phyloP scores from a whole-genome alignment of 2,797 vertebrate species.

The Zenarchopterus dispar region DNA sequence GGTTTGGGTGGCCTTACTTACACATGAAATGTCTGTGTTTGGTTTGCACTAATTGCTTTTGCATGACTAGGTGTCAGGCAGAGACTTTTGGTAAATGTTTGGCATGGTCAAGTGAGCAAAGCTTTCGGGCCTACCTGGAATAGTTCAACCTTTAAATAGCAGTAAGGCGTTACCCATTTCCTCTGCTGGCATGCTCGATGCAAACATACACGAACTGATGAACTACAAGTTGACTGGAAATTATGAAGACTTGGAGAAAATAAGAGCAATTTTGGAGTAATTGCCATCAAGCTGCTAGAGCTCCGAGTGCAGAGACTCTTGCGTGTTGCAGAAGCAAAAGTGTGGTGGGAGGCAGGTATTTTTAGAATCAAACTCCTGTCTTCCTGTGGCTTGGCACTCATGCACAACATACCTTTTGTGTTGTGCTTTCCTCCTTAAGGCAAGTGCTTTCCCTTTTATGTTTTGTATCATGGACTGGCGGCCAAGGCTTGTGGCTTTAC shows the following conservation, averaged over 20 bases:
- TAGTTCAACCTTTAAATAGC: conserved; percentile 76
- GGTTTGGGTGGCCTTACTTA: conserved; percentile 57
- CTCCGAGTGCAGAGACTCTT: conserved; percentile 53
- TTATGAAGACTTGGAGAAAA: conserved; percentile 79
- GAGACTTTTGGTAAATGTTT: conserved; percentile 78
- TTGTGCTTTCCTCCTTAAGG: conserved; percentile 77
- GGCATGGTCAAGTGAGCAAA: conserved; percentile 61
- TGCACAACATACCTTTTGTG: conserved; percentile 77
- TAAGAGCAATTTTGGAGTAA: conserved; percentile 78
- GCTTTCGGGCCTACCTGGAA: conserved; percentile 79
- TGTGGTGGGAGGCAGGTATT: conserved; percentile 73
- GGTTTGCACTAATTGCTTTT: conserved; percentile 68
- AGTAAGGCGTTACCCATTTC: conserved; percentile 69
- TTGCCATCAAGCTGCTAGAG: conserved; percentile 74
- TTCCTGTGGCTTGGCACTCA: conserved; percentile 75
- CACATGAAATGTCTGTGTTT: conserved; percentile 63
- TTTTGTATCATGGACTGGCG: conserved; percentile 58
- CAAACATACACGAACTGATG: conserved; percentile 77
- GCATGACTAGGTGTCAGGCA: conserved; percentile 71
- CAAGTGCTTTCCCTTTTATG: conserved; percentile 72
- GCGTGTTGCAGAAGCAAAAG: conserved; percentile 45
- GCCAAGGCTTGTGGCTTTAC: conserved; percentile 62
- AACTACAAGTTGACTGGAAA: conserved; percentile 85
- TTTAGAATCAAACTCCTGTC: conserved; percentile 76
- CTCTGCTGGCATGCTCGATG: conserved; percentile 62